Percentiles rank a stretch among this genome's conserved stretches.
Evolutionary conservation across 2,113 vertebrate species (phyloP).

Genomic region (Chloebia gouldiae): DNA sequence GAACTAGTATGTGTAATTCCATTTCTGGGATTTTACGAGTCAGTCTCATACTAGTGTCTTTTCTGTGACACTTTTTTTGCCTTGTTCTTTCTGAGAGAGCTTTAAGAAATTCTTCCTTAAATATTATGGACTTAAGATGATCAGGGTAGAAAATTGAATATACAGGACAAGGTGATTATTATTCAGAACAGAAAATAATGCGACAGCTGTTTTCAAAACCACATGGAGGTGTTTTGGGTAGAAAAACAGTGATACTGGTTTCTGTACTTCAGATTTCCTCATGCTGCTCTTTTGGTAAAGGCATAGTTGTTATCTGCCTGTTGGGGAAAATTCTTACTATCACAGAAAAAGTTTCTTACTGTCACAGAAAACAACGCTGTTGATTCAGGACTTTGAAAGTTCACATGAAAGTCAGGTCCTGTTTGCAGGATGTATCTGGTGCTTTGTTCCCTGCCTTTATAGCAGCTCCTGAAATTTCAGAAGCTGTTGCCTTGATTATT

Average conservation of each 20-base stretch:
- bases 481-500: not conserved
- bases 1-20: rapidly evolving
- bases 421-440: not conserved
- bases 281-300: not conserved
- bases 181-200: not conserved
- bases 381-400: not conserved
- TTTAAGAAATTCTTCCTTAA: not conserved
- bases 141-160: not conserved
- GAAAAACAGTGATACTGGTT: not conserved
- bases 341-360: not conserved
- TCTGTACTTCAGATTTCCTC: not conserved
- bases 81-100: not conserved
- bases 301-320: rapidly evolving
- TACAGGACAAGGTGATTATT: not conserved
- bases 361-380: not conserved
- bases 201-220: not conserved
- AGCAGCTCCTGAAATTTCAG: not conserved
- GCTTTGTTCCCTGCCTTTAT: not conserved
- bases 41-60: not conserved
- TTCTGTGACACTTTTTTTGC: not conserved
- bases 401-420: not conserved
- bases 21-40: not conserved
- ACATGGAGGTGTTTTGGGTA: not conserved
- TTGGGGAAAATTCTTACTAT: not conserved
- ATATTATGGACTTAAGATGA: not conserved